Evolutionary conservation across 2,797 vertebrate genomes (phyloP).

Genomic region (Eremophila alpestris): DNA sequence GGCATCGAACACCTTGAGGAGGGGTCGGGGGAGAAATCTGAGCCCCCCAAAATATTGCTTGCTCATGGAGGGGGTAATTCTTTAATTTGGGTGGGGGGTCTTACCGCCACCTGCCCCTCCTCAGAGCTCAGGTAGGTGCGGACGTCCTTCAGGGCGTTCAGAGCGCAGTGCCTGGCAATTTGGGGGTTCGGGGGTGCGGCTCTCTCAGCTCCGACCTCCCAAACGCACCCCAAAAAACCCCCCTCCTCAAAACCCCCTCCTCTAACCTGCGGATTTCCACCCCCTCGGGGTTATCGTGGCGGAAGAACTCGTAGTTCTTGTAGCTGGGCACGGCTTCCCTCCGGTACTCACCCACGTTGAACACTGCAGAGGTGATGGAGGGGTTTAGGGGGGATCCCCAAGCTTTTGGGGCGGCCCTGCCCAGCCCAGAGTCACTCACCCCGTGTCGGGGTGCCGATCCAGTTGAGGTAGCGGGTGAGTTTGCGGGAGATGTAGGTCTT

Average conservation of each 20-base stretch:
- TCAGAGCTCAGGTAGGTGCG: slow-evolving; percentile 81
- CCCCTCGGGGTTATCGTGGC: slow-evolving; percentile 86
- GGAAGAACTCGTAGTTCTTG: slow-evolving; percentile 90
- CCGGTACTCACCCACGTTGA: slow-evolving; percentile 91
- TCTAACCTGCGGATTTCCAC: slow-evolving; percentile 87
- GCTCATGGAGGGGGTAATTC: no score
- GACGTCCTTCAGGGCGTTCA: slow-evolving; percentile 85
- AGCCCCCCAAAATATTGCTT: not conserved
- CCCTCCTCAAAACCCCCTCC: no score
- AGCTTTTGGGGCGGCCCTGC: rapidly evolving
- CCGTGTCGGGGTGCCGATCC: slow-evolving; percentile 91
- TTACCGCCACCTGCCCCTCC: slow-evolving; percentile 88
- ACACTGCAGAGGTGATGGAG: no score
- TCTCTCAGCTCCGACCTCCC: not conserved
- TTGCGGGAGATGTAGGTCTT: slow-evolving; percentile 97
- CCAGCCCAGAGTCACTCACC: slow-evolving; percentile 61
- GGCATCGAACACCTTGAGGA: not conserved
- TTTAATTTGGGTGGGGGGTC: not conserved
- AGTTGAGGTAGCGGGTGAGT: slow-evolving; percentile 91
- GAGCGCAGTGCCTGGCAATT: slow-evolving; percentile 82
- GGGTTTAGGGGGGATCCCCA: no score
- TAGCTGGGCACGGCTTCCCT: slow-evolving; percentile 86
- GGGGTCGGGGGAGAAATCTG: not conserved
- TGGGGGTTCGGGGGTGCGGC: not conserved
- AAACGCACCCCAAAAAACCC: not conserved